These are phyloP conservation scores for Ceyx melanurus DNA, from an alignment of 2,113 vertebrate genomes.

Conservation along the genomic window DNA sequence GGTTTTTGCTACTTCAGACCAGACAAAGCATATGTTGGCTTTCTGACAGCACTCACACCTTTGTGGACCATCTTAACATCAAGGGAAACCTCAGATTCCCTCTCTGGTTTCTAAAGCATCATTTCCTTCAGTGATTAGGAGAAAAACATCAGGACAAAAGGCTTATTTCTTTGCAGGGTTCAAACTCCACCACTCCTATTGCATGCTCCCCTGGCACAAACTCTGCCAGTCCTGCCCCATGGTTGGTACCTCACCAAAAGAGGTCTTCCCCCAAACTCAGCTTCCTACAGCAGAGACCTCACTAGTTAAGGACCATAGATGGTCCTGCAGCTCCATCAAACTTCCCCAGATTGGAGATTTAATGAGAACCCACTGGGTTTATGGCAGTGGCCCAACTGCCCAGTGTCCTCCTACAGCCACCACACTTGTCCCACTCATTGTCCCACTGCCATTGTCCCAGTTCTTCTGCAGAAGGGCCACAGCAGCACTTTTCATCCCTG, in stretches of 20 bases:
- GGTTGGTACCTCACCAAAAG: background rate
- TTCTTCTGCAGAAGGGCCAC: conserved; percentile 50
- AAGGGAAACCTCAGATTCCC: background rate
- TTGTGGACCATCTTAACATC: background rate
- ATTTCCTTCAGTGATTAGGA: background rate
- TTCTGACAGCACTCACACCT: background rate
- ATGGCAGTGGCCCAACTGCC: background rate
- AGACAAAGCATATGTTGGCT: background rate
- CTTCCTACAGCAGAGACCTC: background rate
- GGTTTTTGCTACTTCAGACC: background rate
- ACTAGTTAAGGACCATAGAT: background rate
- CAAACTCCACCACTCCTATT: background rate
- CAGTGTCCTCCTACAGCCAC: background rate
- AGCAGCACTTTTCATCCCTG: conserved; percentile 59
- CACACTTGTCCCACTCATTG: background rate
- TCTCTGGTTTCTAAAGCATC: background rate
- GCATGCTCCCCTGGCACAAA: background rate
- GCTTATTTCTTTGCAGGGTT: background rate
- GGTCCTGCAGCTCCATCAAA: background rate
- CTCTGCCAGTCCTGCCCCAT: background rate
- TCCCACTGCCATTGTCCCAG: background rate
- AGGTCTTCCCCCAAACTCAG: background rate
- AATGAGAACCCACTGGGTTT: background rate
- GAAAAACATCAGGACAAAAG: rapidly evolving
- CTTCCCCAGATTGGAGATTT: background rate